phyloP scores from a whole-genome alignment of 2,797 vertebrate species.

The Manis pentadactyla region DNA sequence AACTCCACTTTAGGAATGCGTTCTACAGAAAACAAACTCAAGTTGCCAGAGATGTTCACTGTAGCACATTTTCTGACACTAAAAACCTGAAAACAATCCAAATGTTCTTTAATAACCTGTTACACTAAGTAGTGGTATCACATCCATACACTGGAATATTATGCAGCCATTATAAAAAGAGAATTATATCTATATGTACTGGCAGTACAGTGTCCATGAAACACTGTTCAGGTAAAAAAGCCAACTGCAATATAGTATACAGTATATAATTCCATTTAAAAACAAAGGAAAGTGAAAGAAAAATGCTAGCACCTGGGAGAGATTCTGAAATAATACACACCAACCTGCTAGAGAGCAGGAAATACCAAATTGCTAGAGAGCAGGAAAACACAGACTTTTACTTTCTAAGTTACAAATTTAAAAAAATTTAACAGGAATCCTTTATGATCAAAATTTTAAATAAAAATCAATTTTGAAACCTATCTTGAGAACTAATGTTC shows the following conservation, averaged over 20 bases:
- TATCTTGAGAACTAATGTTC: background rate
- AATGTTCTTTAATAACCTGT: slow-evolving; percentile 13
- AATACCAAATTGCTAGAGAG: background rate
- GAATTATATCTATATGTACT: background rate
- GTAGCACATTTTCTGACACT: background rate
- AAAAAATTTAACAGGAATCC: background rate
- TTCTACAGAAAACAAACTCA: background rate
- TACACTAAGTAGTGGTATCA: background rate
- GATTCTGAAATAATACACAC: slow-evolving; percentile 24
- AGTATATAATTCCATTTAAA: slow-evolving; percentile 3
- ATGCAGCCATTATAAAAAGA: background rate
- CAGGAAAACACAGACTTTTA: background rate
- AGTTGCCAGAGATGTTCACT: background rate
- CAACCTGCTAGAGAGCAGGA: background rate
- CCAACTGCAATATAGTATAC: background rate
- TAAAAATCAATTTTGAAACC: slow-evolving; percentile 17
- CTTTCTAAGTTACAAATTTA: background rate
- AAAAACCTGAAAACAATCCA: background rate
- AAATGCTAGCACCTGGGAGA: background rate
- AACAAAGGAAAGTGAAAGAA: background rate
- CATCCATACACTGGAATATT: background rate
- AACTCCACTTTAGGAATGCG: background rate
- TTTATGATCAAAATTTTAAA: slow-evolving; percentile 8
- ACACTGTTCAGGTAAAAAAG: background rate
- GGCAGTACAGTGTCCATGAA: background rate